These are phyloP conservation scores for Malthinus seriepunctatus DNA, from an alignment of 2,888 invertebrate genomes.

Conservation along the genomic window DNA sequence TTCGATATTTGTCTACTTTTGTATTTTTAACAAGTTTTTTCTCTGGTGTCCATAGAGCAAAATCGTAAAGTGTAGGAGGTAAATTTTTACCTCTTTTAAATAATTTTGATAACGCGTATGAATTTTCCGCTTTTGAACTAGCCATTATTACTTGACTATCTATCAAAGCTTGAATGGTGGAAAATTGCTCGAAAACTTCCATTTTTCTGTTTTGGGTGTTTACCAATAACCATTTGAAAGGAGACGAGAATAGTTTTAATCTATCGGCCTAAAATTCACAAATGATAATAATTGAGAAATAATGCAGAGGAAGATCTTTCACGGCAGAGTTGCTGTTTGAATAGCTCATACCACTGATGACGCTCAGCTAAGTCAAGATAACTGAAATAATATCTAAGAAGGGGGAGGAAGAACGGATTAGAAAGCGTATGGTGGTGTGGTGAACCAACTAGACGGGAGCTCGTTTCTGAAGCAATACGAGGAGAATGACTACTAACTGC, in stretches of 20 bases:
- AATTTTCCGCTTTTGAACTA: slow-evolving; percentile 38
- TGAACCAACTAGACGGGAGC: no score
- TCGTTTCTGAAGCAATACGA: no score
- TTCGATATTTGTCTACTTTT: slow-evolving; percentile 50
- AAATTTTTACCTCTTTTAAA: slow-evolving; percentile 36
- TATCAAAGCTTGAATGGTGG: slow-evolving; percentile 46
- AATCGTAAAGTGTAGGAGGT: slow-evolving; percentile 37
- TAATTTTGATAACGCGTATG: slow-evolving; percentile 49
- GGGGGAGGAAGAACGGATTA: no score
- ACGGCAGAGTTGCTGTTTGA: no score
- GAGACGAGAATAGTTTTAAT: slow-evolving; percentile 56
- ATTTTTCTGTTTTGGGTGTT: slow-evolving; percentile 1
- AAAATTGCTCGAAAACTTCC: slow-evolving; percentile 28
- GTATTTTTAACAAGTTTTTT: not conserved
- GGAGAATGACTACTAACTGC: no score
- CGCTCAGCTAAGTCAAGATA: no score
- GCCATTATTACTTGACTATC: slow-evolving; percentile 60
- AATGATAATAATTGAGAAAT: slow-evolving; percentile 1
- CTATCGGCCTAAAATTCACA: slow-evolving; percentile 52
- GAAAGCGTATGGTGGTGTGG: no score
- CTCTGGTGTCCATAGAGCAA: slow-evolving; percentile 38
- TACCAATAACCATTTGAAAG: slow-evolving; percentile 57
- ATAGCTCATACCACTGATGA: no score
- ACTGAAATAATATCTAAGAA: no score
- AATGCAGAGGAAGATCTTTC: no score